Evolutionary conservation across 1,140 invertebrate genomes (phyloP).

Genomic region (Sesamia nonagrioides): DNA sequence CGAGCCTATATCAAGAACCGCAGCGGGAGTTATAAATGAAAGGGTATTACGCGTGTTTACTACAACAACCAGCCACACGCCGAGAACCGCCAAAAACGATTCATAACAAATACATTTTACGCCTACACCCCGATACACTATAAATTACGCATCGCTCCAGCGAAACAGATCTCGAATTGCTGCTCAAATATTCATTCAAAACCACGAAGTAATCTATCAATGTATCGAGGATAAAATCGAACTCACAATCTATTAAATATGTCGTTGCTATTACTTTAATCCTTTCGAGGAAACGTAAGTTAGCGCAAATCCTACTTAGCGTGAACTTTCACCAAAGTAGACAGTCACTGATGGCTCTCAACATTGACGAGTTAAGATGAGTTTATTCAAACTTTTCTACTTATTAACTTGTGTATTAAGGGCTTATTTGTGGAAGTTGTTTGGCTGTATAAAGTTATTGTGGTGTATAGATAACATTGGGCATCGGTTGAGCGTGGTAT

Average conservation of each 20-base stretch:
- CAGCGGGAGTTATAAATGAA: constrained; percentile 85
- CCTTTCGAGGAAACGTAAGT: constrained; percentile 75
- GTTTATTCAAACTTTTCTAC: constrained; percentile 83
- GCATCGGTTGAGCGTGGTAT: constrained; percentile 79
- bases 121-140: constrained; percentile 29
- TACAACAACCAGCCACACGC: constrained; percentile 64
- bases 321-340: constrained; percentile 83
- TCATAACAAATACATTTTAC: constrained; percentile 49
- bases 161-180: constrained; percentile 44
- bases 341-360: constrained; percentile 81
- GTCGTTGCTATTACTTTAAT: constrained; percentile 75
- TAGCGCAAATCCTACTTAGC: constrained; percentile 83
- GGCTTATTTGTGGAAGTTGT: constrained; percentile 64
- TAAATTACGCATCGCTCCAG: constrained; percentile 29
- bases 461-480: constrained; percentile 61
- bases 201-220: constrained; percentile 34
- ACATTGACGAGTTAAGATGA: constrained; percentile 77
- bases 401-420: constrained; percentile 85
- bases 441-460: constrained; percentile 21
- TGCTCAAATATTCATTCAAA: constrained; percentile 40
- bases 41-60: constrained; percentile 83
- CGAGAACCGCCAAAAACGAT: constrained; percentile 57
- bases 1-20: constrained; percentile 85
- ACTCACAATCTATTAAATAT: constrained; percentile 65
- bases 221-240: constrained; percentile 46